These are phyloP conservation scores for Camelus dromedarius DNA, from an alignment of 2,113 vertebrate genomes.

Conservation along the genomic window DNA sequence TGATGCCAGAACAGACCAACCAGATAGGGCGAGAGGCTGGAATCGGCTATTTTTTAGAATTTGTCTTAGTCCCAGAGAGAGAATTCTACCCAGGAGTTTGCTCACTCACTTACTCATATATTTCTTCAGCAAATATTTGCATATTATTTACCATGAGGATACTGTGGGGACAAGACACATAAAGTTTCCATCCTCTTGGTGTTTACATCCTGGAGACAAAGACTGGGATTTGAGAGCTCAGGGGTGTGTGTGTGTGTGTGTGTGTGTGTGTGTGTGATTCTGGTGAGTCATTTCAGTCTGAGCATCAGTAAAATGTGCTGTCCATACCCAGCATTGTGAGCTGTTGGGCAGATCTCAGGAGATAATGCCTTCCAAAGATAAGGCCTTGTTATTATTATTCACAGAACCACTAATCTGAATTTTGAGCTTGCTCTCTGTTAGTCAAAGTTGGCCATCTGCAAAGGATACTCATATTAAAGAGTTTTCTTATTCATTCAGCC, in stretches of 20 bases:
- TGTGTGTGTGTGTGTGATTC: not conserved
- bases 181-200: not conserved
- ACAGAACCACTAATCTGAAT: not conserved
- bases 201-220: not conserved
- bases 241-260: no score
- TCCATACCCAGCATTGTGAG: no score
- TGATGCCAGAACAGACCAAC: accelerated
- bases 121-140: not conserved
- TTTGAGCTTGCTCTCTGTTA: not conserved
- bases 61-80: not conserved
- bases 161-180: not conserved
- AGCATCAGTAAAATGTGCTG: not conserved
- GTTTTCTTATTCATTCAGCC: not conserved
- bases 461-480: not conserved
- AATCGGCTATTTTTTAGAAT: not conserved
- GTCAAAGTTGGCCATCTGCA: not conserved
- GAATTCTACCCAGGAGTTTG: not conserved
- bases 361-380: not conserved
- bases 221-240: not conserved
- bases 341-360: not conserved
- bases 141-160: not conserved
- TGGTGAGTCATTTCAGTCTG: not conserved
- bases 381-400: not conserved
- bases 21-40: not conserved
- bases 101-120: not conserved